Evolutionary conservation across 2,113 vertebrate genomes (phyloP), one percentile per base, ranked within the genome.

Genomic region (Orcinus orca): DNA sequence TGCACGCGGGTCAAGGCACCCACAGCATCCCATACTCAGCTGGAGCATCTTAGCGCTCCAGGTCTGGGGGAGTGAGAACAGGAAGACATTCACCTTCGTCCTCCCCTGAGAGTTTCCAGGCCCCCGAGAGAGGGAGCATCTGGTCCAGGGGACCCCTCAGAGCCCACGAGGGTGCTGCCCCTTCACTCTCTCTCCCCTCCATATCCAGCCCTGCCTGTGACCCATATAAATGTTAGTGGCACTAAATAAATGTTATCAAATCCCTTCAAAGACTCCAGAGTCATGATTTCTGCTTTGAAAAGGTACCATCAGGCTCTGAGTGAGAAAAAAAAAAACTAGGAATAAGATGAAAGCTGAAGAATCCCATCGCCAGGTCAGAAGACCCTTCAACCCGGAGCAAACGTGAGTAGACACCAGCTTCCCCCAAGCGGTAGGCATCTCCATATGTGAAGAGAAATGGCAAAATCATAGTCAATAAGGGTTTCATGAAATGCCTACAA

Each of bases 211-310:
- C 81, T 7, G 33, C 81, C 85, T 58, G 8, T 50, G 36, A 50
- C 81, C 86, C 7, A 0, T n/a, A 44, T 36, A 67, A 71, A 53
- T 36, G 38, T 60, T 60, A 36, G 8, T 58, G 58, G 38, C 97
- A 67, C 41, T 25, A 26, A 97, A 97, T 98, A 97, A 97, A 97
- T 25, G 12, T 20, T 33, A 82, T 47, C 4, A 2, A 50, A 83
- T 9, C 53, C 33, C 53, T 76, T 81, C 41, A 10, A 38, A 26
- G 74, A 41, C 41, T 12, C 36, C 74, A 8, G 47, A n/a, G 63
- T 83, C 55, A 0, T 93, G 47, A 79, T 68, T 93, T 84, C 41
- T 80, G 36, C 82, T 80, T 82, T 90, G 63, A 62, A 92, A 90
- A 36, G 55, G 4, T 14, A 25, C 33, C 44, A 6, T 6, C 3